A percentile compares a stretch with the other conserved stretches of the same genome.
These are phyloP conservation scores for Laupala kohalensis DNA, from an alignment of 1,140 invertebrate genomes.

Conservation along the genomic window DNA sequence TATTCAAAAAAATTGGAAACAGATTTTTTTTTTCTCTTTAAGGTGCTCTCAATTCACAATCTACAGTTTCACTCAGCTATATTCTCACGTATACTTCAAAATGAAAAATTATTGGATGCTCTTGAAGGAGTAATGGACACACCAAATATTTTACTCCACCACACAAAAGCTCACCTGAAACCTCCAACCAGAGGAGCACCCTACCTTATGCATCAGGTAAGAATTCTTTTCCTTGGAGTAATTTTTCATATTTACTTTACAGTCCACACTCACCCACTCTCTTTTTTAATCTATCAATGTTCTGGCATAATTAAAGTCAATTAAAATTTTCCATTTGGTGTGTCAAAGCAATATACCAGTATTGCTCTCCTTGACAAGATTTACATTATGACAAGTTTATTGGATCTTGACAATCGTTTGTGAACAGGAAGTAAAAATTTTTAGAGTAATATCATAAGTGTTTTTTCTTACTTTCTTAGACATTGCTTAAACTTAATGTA, in stretches of 20 bases:
- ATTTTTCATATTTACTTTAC: not conserved
- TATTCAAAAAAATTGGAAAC: not conserved
- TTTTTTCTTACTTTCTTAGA: too few relatives aligned
- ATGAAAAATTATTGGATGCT: conserved; percentile 38
- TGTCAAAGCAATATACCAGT: too few relatives aligned
- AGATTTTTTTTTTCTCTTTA: not conserved
- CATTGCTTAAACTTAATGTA: too few relatives aligned
- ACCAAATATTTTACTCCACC: conserved; percentile 41
- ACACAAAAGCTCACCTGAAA: conserved; percentile 48
- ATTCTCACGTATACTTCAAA: conserved; percentile 38
- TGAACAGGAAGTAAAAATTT: too few relatives aligned
- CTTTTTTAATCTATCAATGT: too few relatives aligned
- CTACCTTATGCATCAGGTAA: conserved; percentile 43
- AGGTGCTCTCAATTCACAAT: conserved; percentile 41
- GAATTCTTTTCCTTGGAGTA: too few relatives aligned
- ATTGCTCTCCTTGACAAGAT: too few relatives aligned
- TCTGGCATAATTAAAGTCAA: too few relatives aligned
- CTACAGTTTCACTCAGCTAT: conserved; percentile 42
- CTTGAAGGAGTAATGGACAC: conserved; percentile 43
- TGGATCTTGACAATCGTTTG: too few relatives aligned
- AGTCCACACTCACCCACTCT: not conserved
- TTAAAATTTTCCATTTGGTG: too few relatives aligned
- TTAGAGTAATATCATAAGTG: too few relatives aligned
- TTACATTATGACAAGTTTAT: too few relatives aligned
- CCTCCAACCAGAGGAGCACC: conserved; percentile 45